Base-by-base conservation (phyloP, 2,888 invertebrate genomes). In the Papilio gigon region DNA sequence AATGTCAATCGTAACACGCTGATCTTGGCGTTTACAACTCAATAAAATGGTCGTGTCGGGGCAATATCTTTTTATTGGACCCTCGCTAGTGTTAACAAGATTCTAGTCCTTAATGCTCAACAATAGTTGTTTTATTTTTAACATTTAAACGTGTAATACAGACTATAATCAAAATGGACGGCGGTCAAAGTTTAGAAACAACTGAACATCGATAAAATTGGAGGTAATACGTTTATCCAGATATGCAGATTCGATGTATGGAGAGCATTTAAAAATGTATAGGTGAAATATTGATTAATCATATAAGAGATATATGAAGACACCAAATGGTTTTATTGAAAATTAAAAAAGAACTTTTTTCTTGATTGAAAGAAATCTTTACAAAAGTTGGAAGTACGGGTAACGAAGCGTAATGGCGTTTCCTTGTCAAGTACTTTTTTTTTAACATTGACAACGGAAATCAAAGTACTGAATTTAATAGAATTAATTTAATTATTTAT, bases 61-160 rank as follows among this genome's bases (percentile, higher is more conserved):
- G 53, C 67, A 67, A 56, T 62, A 67, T 56, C 33, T 42, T 67
- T 61, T 67, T 62, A 62, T 67, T 62, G 22, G 33, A 20, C 62
- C 56, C 67, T 67, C 40, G 42, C 30, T 56, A 56, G 44, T 17
- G 42, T 56, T 53, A 33, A 42, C 20, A 67, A 61, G 53, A 53
- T 61, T 53, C 42, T n/a, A 27, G 61, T 27, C 53, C 47, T 61
- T 50, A 67, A 61, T 17, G 33, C 44, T n/a, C 22, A 53, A 53
- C 33, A 56, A 67, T 42, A 53, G 56, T 40, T 62, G 11, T 56
- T 40, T 65, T 20, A 11, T 50, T 47, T 47, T 22, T 22, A n/a
- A n/a, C n/a, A n/a, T n/a, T n/a, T n/a, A n/a, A n/a, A n/a, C n/a
- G n/a, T n/a, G n/a, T n/a, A n/a, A n/a, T n/a, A n/a, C n/a, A 35